Evolutionary conservation across 2,797 vertebrate species (phyloP), one percentile per base, ranked within the genome.

Genomic region (Helicolenus hilgendorfi): DNA sequence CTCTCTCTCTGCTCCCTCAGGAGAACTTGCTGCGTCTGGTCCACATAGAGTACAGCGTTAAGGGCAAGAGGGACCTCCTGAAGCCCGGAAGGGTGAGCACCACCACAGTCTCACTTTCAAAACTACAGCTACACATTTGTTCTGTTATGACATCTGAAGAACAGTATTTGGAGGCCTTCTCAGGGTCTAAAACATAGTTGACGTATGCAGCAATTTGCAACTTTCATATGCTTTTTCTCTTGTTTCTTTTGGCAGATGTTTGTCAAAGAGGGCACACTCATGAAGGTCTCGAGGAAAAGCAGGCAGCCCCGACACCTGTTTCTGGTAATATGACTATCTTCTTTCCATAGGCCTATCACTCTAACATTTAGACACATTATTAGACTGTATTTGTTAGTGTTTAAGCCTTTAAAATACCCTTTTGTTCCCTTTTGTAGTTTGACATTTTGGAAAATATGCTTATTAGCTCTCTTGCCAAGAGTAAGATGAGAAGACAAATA

Each of bases 1-100:
- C 85, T 85, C 45, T 87, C 60, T 83, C 27, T 58, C n/a, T n/a
- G 83, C 79, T 80, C 64, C 81, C 55, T 62, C 81, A 99, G 99
- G 99, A 99, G 96, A 99, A 99, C 90, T 80, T 99, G 90, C 98
- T 99, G 95, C 98, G 98, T 84, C 96, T 99, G 96, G 98, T 99
- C 87, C 98, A 99, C 93, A 99, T 99, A 10, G 98, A 99, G 88
- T 98, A 99, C 97, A 99, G 98, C 1, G 95, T 99, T 73, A 97
- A 94, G 76, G 98, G 98, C 79, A 98, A 98, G 95, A 97, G 97
- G 1, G 92, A 97, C 81, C 97, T 99, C 72, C 97, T 99, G 85
- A 98, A 98, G 95, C 98, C 98, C 14, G 98, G 98, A 96, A 98
- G 99, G 97, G 99, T 99, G 96, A 98, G 98, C 93, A 78, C 71